These are phyloP conservation scores for Subanguina moxae DNA, from an alignment of 1,140 invertebrate species.

Conservation along the genomic window DNA sequence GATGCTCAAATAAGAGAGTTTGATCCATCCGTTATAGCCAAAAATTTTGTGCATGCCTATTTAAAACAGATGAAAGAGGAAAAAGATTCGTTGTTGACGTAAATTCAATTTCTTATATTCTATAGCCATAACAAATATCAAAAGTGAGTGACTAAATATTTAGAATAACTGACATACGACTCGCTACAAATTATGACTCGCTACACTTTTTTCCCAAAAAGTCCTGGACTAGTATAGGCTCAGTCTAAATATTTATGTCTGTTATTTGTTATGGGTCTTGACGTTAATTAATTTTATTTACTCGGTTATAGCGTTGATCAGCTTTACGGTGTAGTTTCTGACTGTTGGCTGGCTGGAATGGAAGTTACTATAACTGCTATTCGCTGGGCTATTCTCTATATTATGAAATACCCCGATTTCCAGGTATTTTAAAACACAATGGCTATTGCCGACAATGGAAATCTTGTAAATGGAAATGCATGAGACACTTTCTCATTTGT, in stretches of 20 bases:
- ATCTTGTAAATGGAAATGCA: no score
- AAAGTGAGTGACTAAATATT: not conserved
- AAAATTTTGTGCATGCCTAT: not conserved
- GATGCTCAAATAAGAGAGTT: not conserved
- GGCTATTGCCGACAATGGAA: no score
- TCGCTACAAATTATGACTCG: no score
- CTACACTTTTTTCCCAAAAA: no score
- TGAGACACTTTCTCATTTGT: no score
- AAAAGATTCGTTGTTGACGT: not conserved
- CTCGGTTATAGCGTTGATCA: not conserved
- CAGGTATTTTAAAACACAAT: no score
- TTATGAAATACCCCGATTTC: not conserved
- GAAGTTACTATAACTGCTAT: not conserved
- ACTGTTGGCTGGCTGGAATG: constrained; percentile 2
- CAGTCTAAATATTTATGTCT: not conserved
- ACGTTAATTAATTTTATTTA: not conserved
- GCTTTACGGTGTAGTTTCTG: not conserved
- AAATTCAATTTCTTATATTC: not conserved
- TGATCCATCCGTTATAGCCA: not conserved
- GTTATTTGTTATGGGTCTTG: not conserved
- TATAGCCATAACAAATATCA: not conserved
- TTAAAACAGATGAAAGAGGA: not conserved
- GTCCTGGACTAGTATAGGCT: not conserved
- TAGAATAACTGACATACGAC: not conserved
- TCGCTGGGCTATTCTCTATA: not conserved